Evolutionary conservation across 1,140 invertebrate species (phyloP), one percentile per base, ranked within the genome.

Genomic region (Acromyrmex charruanus): DNA sequence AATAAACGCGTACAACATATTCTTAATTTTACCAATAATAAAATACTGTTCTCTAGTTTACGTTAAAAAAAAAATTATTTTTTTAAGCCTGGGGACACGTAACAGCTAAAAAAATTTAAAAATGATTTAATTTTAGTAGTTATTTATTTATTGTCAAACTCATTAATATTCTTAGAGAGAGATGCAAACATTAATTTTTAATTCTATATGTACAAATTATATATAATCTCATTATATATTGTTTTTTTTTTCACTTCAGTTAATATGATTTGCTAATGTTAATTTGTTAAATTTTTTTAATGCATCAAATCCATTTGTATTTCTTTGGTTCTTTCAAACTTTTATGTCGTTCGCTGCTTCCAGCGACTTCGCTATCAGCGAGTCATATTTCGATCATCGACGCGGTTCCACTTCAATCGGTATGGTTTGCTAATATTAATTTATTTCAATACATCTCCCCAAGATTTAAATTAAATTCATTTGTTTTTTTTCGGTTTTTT

Each of bases 341-440:
- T 3, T 44, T n/a, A 18, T 25, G 6, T 72, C 35, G 25, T 35
- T 28, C 21, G 16, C 3, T 18, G 39, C 28, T 79, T 79, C n/a
- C 77, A 58, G 39, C 58, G 61, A 79, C 18, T 65, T 66, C 12
- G 55, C n/a, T 68, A 35, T n/a, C 77, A 59, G 28, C 80, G 21
- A 39, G 7, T 39, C 35, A 39, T 39, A 39, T 39, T 39, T 39
- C 35, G 35, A 9, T 39, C 7, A 39, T 39, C 0, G 35, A 39
- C 35, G 35, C 35, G 7, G 35, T 7, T 39, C 7, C 21, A 25
- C 6, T 25, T 25, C 12, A 49, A 25, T 72, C n/a, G 10, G 2
- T 18, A 53, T 10, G 6, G 0, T 14, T 63, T 61, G 16, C 2
- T 6, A 35, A 39, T 14, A 7, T 12, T 9, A 0, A 61, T 16